Conservation (phyloP, 2,113 vertebrate genomes). For the Hippopotamus amphibius region DNA sequence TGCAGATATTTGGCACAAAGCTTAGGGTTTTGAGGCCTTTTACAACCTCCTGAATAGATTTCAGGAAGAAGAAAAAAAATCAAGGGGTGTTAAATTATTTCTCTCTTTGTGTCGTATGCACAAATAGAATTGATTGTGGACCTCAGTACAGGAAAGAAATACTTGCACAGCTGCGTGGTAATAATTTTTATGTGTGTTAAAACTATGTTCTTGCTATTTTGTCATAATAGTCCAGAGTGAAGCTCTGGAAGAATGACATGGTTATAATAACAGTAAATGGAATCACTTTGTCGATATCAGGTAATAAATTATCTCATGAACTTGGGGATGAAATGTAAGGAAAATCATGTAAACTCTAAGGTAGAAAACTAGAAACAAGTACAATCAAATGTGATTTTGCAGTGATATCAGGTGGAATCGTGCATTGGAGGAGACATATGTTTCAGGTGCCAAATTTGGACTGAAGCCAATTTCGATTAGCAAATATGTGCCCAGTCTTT, state of each 20-base stretch:
- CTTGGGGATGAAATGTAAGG: constrained; percentile 68
- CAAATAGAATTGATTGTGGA: constrained; percentile 76
- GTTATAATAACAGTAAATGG: constrained; percentile 77
- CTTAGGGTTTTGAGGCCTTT: constrained; percentile 60
- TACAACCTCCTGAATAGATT: constrained; percentile 63
- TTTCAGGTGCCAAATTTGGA: background rate
- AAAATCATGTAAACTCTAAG: constrained; percentile 60
- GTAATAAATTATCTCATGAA: constrained; percentile 78
- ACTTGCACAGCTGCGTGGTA: constrained; percentile 73
- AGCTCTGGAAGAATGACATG: constrained; percentile 80
- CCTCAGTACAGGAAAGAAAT: constrained; percentile 66
- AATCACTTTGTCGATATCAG: constrained; percentile 64
- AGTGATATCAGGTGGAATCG: background rate
- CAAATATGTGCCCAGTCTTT: background rate
- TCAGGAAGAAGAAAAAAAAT: constrained; percentile 51
- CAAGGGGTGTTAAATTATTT: constrained; percentile 70
- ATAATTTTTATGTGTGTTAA: constrained; percentile 80
- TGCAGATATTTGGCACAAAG: constrained; percentile 70
- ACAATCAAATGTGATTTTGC: constrained; percentile 51
- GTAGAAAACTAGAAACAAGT: constrained; percentile 65
- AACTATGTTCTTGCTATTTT: constrained; percentile 78
- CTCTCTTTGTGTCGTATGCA: constrained; percentile 50
- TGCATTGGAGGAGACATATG: constrained; percentile 15
- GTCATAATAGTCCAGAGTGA: constrained; percentile 74
- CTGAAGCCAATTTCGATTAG: constrained; percentile 38